phyloP scores from a whole-genome alignment of 2,888 invertebrate species.

The Zygothrica quintamaculata region DNA sequence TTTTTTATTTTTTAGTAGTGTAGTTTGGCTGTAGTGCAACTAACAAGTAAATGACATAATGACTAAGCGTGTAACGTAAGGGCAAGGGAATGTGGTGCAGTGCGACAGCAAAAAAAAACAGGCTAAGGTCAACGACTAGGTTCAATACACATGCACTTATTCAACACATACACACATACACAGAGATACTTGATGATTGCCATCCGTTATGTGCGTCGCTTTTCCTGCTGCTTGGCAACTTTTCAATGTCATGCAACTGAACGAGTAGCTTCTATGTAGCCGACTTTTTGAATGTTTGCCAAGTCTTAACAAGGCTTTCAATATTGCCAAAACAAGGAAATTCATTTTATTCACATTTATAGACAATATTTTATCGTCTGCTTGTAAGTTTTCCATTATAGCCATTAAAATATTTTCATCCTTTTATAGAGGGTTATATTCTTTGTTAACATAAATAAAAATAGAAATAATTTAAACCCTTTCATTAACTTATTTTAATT shows the following conservation, averaged over 20 bases:
- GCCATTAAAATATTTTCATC: too few species aligned
- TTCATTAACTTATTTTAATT: too few species aligned
- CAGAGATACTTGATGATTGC: slow-evolving; percentile 58
- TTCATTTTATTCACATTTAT: slow-evolving; percentile 36
- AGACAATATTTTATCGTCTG: slow-evolving; percentile 17
- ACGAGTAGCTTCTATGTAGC: slow-evolving; percentile 44
- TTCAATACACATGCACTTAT: slow-evolving; percentile 62
- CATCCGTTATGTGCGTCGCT: slow-evolving; percentile 60
- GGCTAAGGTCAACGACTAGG: slow-evolving; percentile 75
- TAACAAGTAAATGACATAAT: slow-evolving; percentile 64
- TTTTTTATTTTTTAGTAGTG: neutral
- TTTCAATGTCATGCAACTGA: slow-evolving; percentile 70
- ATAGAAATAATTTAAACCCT: too few species aligned
- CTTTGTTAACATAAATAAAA: too few species aligned
- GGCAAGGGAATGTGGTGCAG: slow-evolving; percentile 8
- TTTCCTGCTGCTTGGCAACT: slow-evolving; percentile 32
- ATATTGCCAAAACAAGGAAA: slow-evolving; percentile 32
- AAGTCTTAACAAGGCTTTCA: slow-evolving; percentile 49
- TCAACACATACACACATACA: slow-evolving; percentile 11
- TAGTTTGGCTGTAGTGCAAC: slow-evolving; percentile 36
- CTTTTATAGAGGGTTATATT: too few species aligned
- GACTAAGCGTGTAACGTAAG: slow-evolving; percentile 49
- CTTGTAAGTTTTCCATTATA: too few species aligned
- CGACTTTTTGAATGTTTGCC: slow-evolving; percentile 69
- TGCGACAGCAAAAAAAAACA: slow-evolving; percentile 47